Evolutionary conservation across 2,888 invertebrate species (phyloP).

Genomic region (Eristalinus sepulchralis): DNA sequence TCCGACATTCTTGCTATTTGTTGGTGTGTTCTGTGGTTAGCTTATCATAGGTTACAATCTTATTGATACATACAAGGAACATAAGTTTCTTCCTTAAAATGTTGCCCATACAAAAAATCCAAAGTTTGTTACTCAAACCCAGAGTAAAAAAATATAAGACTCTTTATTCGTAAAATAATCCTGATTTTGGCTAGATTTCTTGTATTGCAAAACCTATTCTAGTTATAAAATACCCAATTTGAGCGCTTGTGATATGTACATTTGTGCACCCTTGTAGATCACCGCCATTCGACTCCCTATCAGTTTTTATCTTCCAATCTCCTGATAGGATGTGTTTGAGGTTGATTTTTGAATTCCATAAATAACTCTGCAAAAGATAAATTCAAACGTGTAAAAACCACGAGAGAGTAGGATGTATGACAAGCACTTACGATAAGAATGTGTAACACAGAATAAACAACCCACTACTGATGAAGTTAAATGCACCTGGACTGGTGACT

Average conservation of each 20-base stretch:
- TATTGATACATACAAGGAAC: no score
- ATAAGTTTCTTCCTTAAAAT: no score
- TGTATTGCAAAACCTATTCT: slow-evolving; percentile 8
- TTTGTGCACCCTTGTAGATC: slow-evolving; percentile 15
- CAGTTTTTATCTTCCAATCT: slow-evolving; percentile 75
- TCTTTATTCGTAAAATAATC: slow-evolving; percentile 1
- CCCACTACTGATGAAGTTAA: slow-evolving; percentile 83
- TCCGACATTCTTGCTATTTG: no score
- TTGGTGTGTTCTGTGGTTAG: no score
- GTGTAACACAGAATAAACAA: slow-evolving; percentile 81
- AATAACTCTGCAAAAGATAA: slow-evolving; percentile 75
- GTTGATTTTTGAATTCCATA: slow-evolving; percentile 78
- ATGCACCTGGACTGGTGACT: slow-evolving; percentile 83
- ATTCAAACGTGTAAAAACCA: not conserved
- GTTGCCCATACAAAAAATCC: no score
- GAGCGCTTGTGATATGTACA: not conserved
- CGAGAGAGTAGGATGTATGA: not conserved
- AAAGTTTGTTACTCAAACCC: not conserved
- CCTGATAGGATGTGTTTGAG: slow-evolving; percentile 75
- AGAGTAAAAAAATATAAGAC: not conserved
- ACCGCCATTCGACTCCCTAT: slow-evolving; percentile 3
- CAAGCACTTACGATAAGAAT: slow-evolving; percentile 82
- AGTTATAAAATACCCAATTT: not conserved
- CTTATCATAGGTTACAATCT: no score
- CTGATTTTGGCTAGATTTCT: slow-evolving; percentile 6